These are phyloP conservation scores for Propithecus perrieri DNA, from an alignment of 2,797 vertebrate genomes.

Conservation along the genomic window DNA sequence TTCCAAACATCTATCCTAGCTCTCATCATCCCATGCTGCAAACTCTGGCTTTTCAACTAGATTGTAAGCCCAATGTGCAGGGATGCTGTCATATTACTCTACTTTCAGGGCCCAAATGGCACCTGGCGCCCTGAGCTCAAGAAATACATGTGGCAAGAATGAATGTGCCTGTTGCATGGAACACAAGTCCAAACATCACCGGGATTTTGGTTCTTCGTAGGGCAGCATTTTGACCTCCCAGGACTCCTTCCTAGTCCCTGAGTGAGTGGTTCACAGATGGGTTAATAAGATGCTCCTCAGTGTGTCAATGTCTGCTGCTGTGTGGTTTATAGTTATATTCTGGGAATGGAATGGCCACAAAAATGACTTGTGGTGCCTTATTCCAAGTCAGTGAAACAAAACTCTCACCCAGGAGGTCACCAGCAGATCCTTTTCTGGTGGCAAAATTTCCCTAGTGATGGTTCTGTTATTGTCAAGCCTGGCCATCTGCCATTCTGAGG, in stretches of 20 bases:
- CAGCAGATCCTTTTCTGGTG: not conserved
- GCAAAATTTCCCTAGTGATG: not conserved
- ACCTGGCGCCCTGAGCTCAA: not conserved
- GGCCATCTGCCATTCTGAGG: not conserved
- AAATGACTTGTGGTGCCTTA: not conserved
- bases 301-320: not conserved
- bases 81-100: not conserved
- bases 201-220: not conserved
- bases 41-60: not conserved
- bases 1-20: not conserved
- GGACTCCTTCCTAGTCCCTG: not conserved
- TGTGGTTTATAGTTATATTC: not conserved
- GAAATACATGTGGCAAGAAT: not conserved
- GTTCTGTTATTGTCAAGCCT: not conserved
- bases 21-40: not conserved
- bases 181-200: not conserved
- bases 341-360: not conserved
- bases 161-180: not conserved
- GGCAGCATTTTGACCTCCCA: not conserved
- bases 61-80: not conserved
- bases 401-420: not conserved
- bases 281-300: not conserved
- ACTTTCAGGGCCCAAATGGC: not conserved
- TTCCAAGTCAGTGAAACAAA: not conserved
- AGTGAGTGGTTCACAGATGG: not conserved